A percentile compares a stretch with the other conserved stretches of the same genome.
Evolutionary conservation across 2,113 vertebrate genomes (phyloP).

Genomic region (Todiramphus saurophagus): DNA sequence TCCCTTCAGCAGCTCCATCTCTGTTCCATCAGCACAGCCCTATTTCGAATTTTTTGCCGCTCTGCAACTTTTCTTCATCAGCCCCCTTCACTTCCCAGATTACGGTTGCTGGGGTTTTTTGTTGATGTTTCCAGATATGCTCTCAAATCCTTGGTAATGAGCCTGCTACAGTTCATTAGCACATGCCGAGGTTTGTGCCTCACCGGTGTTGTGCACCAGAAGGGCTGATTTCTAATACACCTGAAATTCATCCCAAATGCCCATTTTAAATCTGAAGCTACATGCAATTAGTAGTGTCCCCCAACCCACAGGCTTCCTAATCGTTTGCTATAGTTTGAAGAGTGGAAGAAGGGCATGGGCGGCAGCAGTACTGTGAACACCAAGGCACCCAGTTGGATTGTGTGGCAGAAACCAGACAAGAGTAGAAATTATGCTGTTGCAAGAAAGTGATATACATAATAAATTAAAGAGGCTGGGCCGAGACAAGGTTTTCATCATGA

Average conservation of each 20-base stretch:
- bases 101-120: accelerated
- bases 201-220: neutral
- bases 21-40: neutral
- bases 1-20: neutral
- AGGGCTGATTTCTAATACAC: neutral
- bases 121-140: neutral
- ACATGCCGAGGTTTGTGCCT: neutral
- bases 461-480: neutral
- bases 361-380: neutral
- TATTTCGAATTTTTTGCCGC: neutral
- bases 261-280: neutral
- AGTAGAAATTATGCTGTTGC: neutral
- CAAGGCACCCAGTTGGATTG: neutral
- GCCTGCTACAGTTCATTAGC: neutral
- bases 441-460: neutral
- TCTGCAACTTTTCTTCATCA: neutral
- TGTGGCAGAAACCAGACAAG: neutral
- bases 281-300: neutral
- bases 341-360: accelerated
- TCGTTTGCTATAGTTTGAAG: neutral
- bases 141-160: neutral
- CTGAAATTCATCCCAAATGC: neutral
- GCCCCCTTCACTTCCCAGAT: neutral
- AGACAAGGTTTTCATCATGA: neutral
- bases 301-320: neutral